Percentiles rank a stretch among this genome's conserved stretches.
phyloP scores from a whole-genome alignment of 2,888 invertebrate genomes.

The Hyposoter dolosus region DNA sequence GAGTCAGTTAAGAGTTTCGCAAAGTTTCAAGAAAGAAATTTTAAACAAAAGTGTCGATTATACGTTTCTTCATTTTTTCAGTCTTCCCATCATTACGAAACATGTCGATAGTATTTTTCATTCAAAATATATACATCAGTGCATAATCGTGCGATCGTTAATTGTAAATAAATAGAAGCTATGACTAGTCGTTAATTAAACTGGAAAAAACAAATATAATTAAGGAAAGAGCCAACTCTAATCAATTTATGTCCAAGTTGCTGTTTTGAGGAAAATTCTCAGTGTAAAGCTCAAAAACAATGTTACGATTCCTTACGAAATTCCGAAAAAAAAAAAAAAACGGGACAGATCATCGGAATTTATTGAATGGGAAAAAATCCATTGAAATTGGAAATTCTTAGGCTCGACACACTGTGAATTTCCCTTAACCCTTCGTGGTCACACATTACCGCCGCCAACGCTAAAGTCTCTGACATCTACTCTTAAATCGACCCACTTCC shows the following conservation, averaged over 20 bases:
- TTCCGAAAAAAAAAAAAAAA: no score
- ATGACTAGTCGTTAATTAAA: conserved; percentile 7
- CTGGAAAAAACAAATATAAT: background rate
- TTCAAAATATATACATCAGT: conserved; percentile 36
- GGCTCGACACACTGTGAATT: no score
- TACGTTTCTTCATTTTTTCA: conserved; percentile 7
- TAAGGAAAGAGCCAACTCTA: background rate
- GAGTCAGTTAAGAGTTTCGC: background rate
- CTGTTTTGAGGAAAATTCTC: no score
- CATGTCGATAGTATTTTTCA: conserved; percentile 53
- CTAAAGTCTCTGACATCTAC: no score
- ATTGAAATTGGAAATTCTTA: no score
- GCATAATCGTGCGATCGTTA: conserved; percentile 19
- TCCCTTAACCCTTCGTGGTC: no score
- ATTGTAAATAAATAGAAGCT: conserved; percentile 38
- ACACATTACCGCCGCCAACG: no score
- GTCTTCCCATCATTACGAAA: conserved; percentile 42
- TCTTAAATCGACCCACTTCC: no score
- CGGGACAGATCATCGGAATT: no score
- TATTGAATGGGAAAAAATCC: no score
- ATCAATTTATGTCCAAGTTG: background rate
- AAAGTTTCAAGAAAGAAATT: background rate
- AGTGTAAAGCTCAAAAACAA: no score
- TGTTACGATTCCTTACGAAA: no score
- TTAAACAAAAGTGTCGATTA: background rate